Evolutionary conservation across 2,888 invertebrate species (phyloP).

Genomic region (Pseudanteris insignis): DNA sequence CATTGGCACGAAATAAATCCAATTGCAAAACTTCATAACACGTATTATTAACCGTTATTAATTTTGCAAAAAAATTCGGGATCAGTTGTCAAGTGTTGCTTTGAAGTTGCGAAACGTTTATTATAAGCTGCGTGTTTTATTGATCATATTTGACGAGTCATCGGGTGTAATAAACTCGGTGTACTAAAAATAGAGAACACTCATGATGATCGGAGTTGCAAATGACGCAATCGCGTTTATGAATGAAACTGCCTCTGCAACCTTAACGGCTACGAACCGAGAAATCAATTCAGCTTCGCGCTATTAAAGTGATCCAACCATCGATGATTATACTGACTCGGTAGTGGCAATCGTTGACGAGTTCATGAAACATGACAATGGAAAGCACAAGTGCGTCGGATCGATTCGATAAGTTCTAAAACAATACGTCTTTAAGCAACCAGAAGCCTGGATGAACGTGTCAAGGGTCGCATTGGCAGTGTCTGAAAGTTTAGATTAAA

Average conservation of each 20-base stretch:
- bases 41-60: too few relatives aligned
- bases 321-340: background rate
- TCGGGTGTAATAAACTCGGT: constrained; percentile 18
- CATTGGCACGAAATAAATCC: too few relatives aligned
- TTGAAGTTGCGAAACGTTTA: background rate
- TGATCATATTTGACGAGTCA: constrained; percentile 21
- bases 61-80: too few relatives aligned
- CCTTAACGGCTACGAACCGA: constrained; percentile 15
- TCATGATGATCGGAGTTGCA: constrained; percentile 31
- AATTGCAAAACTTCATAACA: too few relatives aligned
- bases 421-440: constrained; percentile 66
- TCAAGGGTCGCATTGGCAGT: constrained; percentile 53
- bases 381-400: too few relatives aligned
- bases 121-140: constrained; percentile 8
- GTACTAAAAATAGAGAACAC: constrained; percentile 35
- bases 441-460: constrained; percentile 47
- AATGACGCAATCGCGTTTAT: constrained; percentile 42
- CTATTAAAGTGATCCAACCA: constrained; percentile 13
- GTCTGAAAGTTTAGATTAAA: constrained; percentile 67
- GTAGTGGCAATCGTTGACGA: background rate
- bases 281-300: constrained; percentile 28
- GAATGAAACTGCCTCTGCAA: constrained; percentile 34
- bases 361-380: too few relatives aligned
- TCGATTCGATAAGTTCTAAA: constrained; percentile 63
- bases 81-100: too few relatives aligned